A percentile compares a stretch with the other conserved stretches of the same genome.
These are phyloP conservation scores for Formica exsecta DNA, from an alignment of 1,140 invertebrate species.

Conservation along the genomic window DNA sequence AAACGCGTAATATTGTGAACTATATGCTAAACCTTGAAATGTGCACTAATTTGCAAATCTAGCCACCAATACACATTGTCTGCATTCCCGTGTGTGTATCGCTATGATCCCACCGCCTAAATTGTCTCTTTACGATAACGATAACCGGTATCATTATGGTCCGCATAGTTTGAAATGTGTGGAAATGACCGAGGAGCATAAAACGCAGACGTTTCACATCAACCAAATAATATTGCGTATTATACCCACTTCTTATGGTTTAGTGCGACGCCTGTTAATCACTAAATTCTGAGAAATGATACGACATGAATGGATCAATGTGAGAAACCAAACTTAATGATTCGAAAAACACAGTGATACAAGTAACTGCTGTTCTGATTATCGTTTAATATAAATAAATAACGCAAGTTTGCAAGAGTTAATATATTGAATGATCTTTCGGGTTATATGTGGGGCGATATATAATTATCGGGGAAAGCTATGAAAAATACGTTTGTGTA, in stretches of 20 bases:
- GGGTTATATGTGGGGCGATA: conserved; percentile 67
- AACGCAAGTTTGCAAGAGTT: conserved; percentile 74
- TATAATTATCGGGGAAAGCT: conserved; percentile 73
- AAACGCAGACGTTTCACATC: conserved; percentile 68
- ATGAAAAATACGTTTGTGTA: conserved; percentile 52
- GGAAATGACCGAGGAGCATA: conserved; percentile 67
- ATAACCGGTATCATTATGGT: conserved; percentile 56
- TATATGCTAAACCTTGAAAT: conserved; percentile 63
- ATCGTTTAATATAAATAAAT: conserved; percentile 78
- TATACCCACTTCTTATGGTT: conserved; percentile 55
- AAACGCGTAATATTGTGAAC: conserved; percentile 70
- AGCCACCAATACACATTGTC: conserved; percentile 88
- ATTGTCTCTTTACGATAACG: conserved; percentile 59
- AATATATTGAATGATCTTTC: conserved; percentile 75
- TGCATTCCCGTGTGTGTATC: conserved; percentile 82
- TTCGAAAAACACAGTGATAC: conserved; percentile 78
- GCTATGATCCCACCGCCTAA: conserved; percentile 69
- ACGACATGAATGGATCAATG: conserved; percentile 78
- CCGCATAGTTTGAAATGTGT: conserved; percentile 58
- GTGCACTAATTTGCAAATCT: conserved; percentile 78
- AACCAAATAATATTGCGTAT: conserved; percentile 61
- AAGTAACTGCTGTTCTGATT: conserved; percentile 73
- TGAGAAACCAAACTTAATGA: conserved; percentile 76
- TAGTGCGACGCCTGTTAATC: conserved; percentile 65
- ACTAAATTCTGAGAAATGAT: conserved; percentile 78